phyloP scores from a whole-genome alignment of 2,888 invertebrate genomes.

The Cryptocephalus moraei region DNA sequence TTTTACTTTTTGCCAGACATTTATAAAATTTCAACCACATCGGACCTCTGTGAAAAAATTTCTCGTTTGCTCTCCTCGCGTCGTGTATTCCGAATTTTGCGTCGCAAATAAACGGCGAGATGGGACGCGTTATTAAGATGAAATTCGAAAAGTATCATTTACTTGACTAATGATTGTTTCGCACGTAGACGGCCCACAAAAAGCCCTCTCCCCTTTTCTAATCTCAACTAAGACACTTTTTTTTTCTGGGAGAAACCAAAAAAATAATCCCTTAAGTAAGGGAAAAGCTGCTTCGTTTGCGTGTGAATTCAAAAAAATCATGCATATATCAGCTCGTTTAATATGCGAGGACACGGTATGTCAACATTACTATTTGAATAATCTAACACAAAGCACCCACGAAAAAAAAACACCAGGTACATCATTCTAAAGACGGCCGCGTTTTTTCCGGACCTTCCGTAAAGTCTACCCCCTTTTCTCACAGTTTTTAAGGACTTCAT shows the following conservation, averaged over 20 bases:
- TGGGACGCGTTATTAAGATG: too few species aligned
- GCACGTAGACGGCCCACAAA: too few species aligned
- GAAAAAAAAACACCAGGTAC: slow-evolving; percentile 37
- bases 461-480: slow-evolving; percentile 31
- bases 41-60: too few species aligned
- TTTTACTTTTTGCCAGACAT: too few species aligned
- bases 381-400: slow-evolving; percentile 31
- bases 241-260: not conserved
- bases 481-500: slow-evolving; percentile 13
- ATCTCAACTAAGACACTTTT: not conserved
- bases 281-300: slow-evolving; percentile 23
- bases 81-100: too few species aligned
- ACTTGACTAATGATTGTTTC: too few species aligned
- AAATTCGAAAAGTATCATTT: too few species aligned
- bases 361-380: slow-evolving; percentile 34
- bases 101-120: too few species aligned
- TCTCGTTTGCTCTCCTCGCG: too few species aligned
- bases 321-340: slow-evolving; percentile 31
- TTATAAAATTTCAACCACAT: too few species aligned
- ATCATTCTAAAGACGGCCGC: slow-evolving; percentile 22
- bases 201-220: too few species aligned
- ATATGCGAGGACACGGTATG: slow-evolving; percentile 40
- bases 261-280: not conserved
- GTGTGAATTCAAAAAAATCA: slow-evolving; percentile 36
- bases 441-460: slow-evolving; percentile 30